Base-by-base conservation (phyloP, 2,888 invertebrate species). In the Cerastis leucographa region DNA sequence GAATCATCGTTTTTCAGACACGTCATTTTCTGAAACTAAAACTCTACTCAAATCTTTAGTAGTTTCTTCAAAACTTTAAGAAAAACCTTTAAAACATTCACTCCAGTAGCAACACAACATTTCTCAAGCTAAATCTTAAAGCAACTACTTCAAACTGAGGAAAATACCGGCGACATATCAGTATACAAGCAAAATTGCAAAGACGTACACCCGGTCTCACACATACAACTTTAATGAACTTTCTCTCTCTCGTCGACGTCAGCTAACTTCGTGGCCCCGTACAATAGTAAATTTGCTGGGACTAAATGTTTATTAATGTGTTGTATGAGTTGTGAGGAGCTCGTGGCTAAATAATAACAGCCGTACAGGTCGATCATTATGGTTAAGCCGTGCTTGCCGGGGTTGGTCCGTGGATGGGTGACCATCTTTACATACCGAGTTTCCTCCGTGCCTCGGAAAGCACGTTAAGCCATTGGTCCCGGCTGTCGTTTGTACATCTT, bases 231-330 rank as follows among this genome's bases (percentile, higher is more conserved):
- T 84, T 78, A 84, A 86, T 81, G 76, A 81, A 81, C 70, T 81
- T 71, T 35, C 62, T 74, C 56, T 35, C 62, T 74, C 56, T 29
- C 51, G 46, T 67, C 70, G 14, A 62, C 68, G 59, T 40, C 71
- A 76, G 78, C 76, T 29, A 29, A 73, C 81, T 83, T 89, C 49
- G 67, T 87, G 87, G 90, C 90, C 78, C 71, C 78, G 49, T 75
- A 72, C 83, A 73, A 88, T 88, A 85, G 86, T 88, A 88, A 87
- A 89, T 89, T 89, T 88, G 89, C 90, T 87, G 84, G 81, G 81
- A 84, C 83, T 88, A 89, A 91, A 91, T 90, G 87, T 91, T 90
- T 89, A 90, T 90, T 88, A 90, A 90, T 90, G 89, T 81, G 83
- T 85, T 86, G 85, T 86, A 65, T 83, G 76, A 80, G 78, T 75